Percentiles rank a stretch among this genome's conserved stretches.
These are phyloP conservation scores for Protobothrops flavoviridis DNA, from an alignment of 2,113 vertebrate genomes.

Conservation along the genomic window DNA sequence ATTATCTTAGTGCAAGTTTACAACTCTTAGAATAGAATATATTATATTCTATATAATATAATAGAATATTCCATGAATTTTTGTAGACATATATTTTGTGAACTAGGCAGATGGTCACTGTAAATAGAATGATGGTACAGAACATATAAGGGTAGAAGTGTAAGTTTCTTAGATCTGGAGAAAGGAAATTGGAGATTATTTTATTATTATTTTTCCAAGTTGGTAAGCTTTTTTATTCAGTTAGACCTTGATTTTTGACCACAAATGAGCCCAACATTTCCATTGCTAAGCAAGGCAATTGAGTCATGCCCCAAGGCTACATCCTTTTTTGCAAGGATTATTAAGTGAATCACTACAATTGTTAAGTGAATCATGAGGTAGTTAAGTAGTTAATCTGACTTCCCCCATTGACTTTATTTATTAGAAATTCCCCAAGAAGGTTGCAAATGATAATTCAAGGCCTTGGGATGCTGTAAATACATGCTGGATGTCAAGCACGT, in stretches of 20 bases:
- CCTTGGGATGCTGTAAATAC: not conserved
- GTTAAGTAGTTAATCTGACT: not conserved
- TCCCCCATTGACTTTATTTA: not conserved
- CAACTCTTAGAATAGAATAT: not conserved
- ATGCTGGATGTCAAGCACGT: not conserved
- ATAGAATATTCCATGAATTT: not conserved
- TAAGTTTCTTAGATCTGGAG: not conserved
- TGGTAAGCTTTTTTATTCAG: not conserved
- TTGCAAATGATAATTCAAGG: not conserved
- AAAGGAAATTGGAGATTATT: not conserved
- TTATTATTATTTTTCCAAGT: not conserved
- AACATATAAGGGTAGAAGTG: not conserved
- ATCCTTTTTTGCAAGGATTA: not conserved
- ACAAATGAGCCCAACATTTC: not conserved
- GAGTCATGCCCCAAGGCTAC: not conserved
- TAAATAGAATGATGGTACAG: not conserved
- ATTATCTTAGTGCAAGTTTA: not conserved
- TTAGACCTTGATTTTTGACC: not conserved
- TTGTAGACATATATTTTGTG: not conserved
- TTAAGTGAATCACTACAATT: not conserved
- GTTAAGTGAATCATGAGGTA: not conserved
- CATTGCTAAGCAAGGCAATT: not conserved
- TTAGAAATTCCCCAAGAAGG: not conserved
- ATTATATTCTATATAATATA: not conserved
- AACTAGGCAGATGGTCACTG: not conserved